phyloP scores from a whole-genome alignment of 2,797 vertebrate species.

The Heteromormyrus szaboi region DNA sequence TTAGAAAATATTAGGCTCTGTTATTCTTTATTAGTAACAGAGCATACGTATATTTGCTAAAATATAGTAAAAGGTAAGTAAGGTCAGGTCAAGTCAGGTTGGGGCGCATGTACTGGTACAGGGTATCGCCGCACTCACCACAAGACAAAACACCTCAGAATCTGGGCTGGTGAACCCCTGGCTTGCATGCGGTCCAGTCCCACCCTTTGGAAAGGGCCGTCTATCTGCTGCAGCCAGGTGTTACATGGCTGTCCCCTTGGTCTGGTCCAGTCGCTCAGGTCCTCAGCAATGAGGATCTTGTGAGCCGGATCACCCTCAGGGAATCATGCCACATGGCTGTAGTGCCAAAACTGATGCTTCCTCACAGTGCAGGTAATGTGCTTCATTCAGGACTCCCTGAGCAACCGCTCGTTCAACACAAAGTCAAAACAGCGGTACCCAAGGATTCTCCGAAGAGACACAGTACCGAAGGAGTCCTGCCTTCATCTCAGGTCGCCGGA shows the following conservation, averaged over 20 bases:
- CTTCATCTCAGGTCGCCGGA: neutral
- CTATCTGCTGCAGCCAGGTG: neutral
- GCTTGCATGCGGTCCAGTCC: neutral
- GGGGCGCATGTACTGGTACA: neutral
- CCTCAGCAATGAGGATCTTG: neutral
- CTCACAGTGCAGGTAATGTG: neutral
- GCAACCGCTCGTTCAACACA: neutral
- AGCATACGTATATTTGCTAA: neutral
- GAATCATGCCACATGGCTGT: neutral
- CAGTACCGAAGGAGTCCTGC: neutral
- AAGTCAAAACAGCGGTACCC: neutral
- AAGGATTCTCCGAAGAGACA: neutral
- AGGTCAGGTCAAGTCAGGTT: neutral
- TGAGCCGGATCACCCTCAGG: neutral
- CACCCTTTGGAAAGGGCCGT: neutral
- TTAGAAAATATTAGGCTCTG: neutral
- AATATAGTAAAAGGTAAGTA: neutral
- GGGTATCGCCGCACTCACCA: neutral
- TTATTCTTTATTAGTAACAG: neutral
- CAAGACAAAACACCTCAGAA: neutral
- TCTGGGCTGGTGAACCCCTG: neutral
- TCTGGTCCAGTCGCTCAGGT: neutral
- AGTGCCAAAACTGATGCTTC: neutral
- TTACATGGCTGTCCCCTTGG: neutral
- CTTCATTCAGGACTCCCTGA: neutral